These are phyloP conservation scores for Rhopalosiphum maidis DNA, from an alignment of 1,140 invertebrate species.

Conservation along the genomic window DNA sequence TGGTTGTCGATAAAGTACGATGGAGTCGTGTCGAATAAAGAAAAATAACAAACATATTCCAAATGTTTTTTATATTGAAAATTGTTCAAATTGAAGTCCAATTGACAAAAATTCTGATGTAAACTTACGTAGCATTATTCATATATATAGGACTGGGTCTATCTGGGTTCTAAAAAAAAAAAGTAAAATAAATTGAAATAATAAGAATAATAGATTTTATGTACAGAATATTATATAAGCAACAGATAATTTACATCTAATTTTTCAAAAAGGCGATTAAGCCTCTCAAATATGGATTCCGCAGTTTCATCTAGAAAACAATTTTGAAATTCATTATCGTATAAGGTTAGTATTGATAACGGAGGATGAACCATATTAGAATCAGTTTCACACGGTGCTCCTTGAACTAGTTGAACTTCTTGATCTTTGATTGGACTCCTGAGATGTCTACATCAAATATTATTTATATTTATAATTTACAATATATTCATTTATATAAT, in stretches of 20 bases:
- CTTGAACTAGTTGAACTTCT: background rate
- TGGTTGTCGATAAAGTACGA: too few species aligned
- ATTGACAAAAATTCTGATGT: too few species aligned
- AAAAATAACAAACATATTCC: too few species aligned
- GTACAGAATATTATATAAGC: background rate
- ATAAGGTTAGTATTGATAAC: constrained; percentile 27
- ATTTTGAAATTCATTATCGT: constrained; percentile 33
- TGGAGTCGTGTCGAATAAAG: too few species aligned
- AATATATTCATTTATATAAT: too few species aligned
- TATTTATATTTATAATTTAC: too few species aligned
- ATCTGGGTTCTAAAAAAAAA: constrained; percentile 16
- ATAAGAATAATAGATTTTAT: background rate
- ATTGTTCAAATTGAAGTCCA: too few species aligned
- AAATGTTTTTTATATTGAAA: too few species aligned
- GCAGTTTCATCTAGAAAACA: constrained; percentile 51
- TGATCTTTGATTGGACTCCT: background rate
- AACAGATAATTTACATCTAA: constrained; percentile 9
- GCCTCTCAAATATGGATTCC: constrained; percentile 35
- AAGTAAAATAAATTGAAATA: background rate
- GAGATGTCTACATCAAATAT: background rate
- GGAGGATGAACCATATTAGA: background rate
- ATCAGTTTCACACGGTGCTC: background rate
- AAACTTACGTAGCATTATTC: background rate
- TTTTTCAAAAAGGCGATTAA: constrained; percentile 47
- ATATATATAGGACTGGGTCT: background rate